Conservation (phyloP, 2,797 vertebrate species). For the Mareca strepera region DNA sequence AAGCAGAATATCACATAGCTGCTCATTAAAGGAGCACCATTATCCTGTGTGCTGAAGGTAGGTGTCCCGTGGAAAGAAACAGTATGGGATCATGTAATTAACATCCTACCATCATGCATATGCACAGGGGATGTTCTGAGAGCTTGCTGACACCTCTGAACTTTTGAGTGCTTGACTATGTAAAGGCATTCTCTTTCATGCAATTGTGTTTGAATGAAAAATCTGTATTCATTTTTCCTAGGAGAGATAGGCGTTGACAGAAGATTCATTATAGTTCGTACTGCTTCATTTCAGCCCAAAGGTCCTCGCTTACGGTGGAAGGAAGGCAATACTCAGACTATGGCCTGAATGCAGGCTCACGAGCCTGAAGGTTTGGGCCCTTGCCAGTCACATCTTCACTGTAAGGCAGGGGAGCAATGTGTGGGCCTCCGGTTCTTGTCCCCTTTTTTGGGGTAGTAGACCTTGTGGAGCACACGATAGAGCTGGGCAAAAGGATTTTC, state of each 20-base stretch:
- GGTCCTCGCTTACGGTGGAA: neutral
- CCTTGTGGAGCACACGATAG: accelerated
- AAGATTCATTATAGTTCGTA: neutral
- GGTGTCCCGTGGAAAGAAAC: neutral
- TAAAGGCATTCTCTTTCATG: neutral
- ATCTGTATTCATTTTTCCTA: neutral
- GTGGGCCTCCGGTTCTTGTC: neutral
- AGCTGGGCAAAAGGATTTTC: neutral
- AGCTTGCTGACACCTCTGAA: neutral
- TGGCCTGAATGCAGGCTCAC: neutral
- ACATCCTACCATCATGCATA: neutral
- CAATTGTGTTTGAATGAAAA: neutral
- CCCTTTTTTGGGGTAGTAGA: neutral
- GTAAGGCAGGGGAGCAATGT: neutral
- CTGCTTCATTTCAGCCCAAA: neutral
- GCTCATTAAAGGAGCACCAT: neutral
- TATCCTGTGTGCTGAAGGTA: accelerated
- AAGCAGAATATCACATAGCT: neutral
- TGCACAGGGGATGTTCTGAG: neutral
- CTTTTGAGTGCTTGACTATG: neutral
- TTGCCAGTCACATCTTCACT: neutral
- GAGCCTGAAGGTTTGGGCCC: neutral
- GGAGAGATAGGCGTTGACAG: neutral
- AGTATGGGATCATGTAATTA: neutral
- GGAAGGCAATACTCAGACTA: neutral